phyloP scores from a whole-genome alignment of 2,888 invertebrate species.

The Diaperis boleti region DNA sequence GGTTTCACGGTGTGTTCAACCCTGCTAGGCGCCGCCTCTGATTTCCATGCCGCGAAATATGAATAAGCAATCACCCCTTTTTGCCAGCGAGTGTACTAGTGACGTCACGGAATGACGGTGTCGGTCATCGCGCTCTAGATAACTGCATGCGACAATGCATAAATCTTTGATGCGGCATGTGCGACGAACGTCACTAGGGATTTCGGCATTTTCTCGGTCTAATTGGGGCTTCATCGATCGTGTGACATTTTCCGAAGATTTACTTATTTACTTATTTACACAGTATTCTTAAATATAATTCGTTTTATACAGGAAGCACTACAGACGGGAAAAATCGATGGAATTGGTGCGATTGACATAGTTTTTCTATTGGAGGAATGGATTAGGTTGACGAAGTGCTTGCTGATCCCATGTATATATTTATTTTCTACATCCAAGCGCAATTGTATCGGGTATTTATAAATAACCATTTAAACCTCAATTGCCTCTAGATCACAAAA shows the following conservation, averaged over 20 bases:
- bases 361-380: too few relatives aligned
- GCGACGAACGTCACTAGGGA: conserved; percentile 14
- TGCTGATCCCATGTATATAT: too few relatives aligned
- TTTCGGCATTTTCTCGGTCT: conserved; percentile 6
- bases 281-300: too few relatives aligned
- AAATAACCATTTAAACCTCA: too few relatives aligned
- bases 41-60: conserved; percentile 17
- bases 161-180: conserved; percentile 22
- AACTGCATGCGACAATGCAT: conserved; percentile 35
- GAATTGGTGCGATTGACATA: too few relatives aligned
- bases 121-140: conserved; percentile 34
- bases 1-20: neutral
- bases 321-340: too few relatives aligned
- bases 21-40: conserved; percentile 10
- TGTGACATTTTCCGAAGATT: conserved; percentile 15
- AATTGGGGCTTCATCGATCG: conserved; percentile 9
- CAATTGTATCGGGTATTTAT: too few relatives aligned
- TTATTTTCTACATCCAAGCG: too few relatives aligned
- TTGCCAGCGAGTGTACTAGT: conserved; percentile 19
- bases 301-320: too few relatives aligned
- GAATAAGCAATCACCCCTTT: conserved; percentile 15
- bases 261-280: too few relatives aligned
- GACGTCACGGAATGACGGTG: conserved; percentile 34
- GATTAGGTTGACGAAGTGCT: too few relatives aligned
- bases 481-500: too few relatives aligned